These are phyloP conservation scores for Cynaeus angustus DNA, from an alignment of 2,888 invertebrate genomes.

Conservation along the genomic window DNA sequence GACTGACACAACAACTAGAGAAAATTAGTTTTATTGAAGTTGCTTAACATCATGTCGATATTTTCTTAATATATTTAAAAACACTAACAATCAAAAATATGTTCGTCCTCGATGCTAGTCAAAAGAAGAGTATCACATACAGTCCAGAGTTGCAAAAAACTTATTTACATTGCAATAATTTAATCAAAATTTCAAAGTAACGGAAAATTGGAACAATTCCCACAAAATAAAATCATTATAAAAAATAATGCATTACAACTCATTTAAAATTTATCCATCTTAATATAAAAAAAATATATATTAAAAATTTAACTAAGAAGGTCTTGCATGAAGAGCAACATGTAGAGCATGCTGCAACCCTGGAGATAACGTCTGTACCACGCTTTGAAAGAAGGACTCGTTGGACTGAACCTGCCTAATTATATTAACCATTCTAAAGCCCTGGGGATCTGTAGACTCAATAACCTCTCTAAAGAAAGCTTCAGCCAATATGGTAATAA, in stretches of 20 bases:
- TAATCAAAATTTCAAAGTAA: constrained; percentile 22
- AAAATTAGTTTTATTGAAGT: constrained; percentile 52
- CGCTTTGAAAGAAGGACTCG: constrained; percentile 68
- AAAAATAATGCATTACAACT: constrained; percentile 44
- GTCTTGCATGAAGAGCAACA: constrained; percentile 75
- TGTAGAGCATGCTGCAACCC: constrained; percentile 91
- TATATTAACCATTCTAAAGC: constrained; percentile 87
- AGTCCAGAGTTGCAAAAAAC: constrained; percentile 59
- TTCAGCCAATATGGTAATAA: constrained; percentile 92
- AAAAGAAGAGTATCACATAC: constrained; percentile 66
- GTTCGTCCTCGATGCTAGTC: constrained; percentile 55
- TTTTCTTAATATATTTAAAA: constrained; percentile 57
- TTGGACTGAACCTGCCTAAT: constrained; percentile 89
- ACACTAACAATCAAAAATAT: constrained; percentile 62
- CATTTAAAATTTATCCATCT: constrained; percentile 31
- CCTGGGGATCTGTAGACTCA: constrained; percentile 82
- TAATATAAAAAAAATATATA: constrained; percentile 33
- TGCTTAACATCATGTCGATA: constrained; percentile 47
- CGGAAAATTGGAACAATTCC: constrained; percentile 5
- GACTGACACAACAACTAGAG: too few species aligned
- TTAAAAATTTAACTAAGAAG: constrained; percentile 51
- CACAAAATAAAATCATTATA: constrained; percentile 34
- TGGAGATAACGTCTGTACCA: constrained; percentile 78
- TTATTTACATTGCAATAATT: constrained; percentile 36
- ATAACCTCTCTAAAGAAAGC: constrained; percentile 91